Evolutionary conservation across 2,797 vertebrate species (phyloP), one percentile per base, ranked within the genome.

Genomic region (Labroides dimidiatus): DNA sequence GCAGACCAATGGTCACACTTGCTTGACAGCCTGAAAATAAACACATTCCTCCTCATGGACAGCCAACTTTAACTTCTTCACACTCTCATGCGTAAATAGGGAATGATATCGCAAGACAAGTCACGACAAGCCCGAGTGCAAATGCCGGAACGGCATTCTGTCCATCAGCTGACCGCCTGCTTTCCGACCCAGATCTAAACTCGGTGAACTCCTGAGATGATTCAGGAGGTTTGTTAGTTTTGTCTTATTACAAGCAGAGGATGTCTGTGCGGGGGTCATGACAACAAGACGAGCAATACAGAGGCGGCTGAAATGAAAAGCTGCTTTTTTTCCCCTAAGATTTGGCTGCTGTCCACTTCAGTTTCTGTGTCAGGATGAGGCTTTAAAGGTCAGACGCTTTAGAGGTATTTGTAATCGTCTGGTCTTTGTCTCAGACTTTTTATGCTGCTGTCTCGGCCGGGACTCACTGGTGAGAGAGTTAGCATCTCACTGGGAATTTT

Each of bases 141-240:
- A 15, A 53, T n/a, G 7, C 20, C 61, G 33, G 10, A 57, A 58
- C 23, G 10, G 57, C 36, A n/a, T 23, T 20, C 51, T 41, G 33
- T 41, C 30, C 33, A 63, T 30, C 44, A 37, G 17, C 16, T 47
- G 19, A 39, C 39, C 39, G 43, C 16, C 16, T 17, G 23, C 41
- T 36, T 16, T 23, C 41, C 21, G 41, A 70, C 5, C 37, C 24
- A 7, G 4, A 43, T 36, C 50, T 30, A 30, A 52, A 57, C 13
- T 19, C 9, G 8, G 48, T 53, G 50, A 56, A n/a, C 27, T 20
- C 20, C 16, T 23, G 41, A 44, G 54, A 16, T 17, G 42, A 41
- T 36, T 17, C 43, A 15, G 14, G 24, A 41, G 42, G 33, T 64
- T 39, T 52, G 53, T 42, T 37, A n/a, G 21, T 53, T 37, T 50